Conservation (phyloP, 2,797 vertebrate genomes). For the Cyclopterus lumpus region DNA sequence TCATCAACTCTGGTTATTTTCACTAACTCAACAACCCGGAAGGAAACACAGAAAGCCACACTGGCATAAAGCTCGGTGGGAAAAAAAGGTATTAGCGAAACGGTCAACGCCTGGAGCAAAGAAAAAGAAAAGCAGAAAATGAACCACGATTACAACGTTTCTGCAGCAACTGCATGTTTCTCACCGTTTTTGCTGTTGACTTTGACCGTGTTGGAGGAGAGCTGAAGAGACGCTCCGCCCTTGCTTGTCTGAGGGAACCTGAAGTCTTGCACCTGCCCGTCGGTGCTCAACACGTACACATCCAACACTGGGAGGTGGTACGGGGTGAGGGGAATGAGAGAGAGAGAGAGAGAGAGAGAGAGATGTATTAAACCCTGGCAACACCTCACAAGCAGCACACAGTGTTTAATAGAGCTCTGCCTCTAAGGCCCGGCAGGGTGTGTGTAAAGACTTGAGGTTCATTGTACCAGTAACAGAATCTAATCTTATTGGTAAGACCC, state of each 20-base stretch:
- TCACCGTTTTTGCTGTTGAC: constrained; percentile 98
- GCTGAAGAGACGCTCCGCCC: constrained; percentile 92
- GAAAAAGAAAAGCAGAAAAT: not conserved
- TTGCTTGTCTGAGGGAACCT: constrained; percentile 94
- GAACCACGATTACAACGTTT: not conserved
- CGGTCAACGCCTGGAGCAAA: not conserved
- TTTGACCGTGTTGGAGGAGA: constrained; percentile 97
- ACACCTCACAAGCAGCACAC: constrained; percentile 45
- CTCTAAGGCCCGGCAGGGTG: constrained; percentile 33
- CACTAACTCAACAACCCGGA: not conserved
- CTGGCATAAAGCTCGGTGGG: not conserved
- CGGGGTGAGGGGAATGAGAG: constrained; percentile 2
- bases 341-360: constrained; percentile 11
- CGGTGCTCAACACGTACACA: constrained; percentile 95
- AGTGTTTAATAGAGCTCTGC: constrained; percentile 48
- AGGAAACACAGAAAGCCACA: not conserved
- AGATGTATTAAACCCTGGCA: constrained; percentile 34
- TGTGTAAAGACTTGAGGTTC: constrained; percentile 50
- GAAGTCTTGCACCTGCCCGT: constrained; percentile 97
- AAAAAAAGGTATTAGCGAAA: not conserved
- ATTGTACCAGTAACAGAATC: constrained; percentile 57
- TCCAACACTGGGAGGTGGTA: constrained; percentile 88
- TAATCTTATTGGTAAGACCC: constrained; percentile 61
- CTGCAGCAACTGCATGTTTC: constrained; percentile 42
- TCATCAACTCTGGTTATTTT: not conserved